Base-by-base conservation (phyloP, 2,797 vertebrate genomes). In the Bovichtus diacanthus region DNA sequence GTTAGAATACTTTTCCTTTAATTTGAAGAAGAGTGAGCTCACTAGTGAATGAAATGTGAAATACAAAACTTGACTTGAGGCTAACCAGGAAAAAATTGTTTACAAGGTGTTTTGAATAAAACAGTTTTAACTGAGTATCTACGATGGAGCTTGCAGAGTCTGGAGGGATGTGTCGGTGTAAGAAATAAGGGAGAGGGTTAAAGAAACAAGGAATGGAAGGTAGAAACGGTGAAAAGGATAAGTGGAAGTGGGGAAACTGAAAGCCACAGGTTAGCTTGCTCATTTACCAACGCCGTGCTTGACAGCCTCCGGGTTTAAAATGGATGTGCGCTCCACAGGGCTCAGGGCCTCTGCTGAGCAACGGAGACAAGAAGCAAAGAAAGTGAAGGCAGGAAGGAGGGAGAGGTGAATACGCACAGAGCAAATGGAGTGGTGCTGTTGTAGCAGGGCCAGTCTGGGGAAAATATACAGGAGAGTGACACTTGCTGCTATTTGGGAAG, bases 251-350 rank as follows among this genome's bases (percentile, higher is more conserved):
- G 69, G 64, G 68, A 82, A 68, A 68, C 39, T 65, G 77, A 86
- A 73, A 90, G 83, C 54, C 63, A 82, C 69, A 78, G 78, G 85
- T 77, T 76, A 61, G 68, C 50, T 60, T 50, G 84, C 81, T 92
- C 80, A 86, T 91, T 89, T 87, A 86, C 80, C 55, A 82, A 70
- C 80, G 74, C 78, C 29, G 65, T 29, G 62, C 74, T 56, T 78
- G 79, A 81, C 83, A 89, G 81, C 76, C 82, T 74, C 70, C 18
- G 49, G 67, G 75, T 75, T 82, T 31, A 64, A 79, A 89, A 77
- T 80, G 77, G 76, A 85, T 82, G 78, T 76, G 67, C 23, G 21
- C 86, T 80, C 76, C 58, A 50, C 83, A 55, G 76, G 77, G 60
- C 63, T 82, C 60, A 9, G 39, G 56, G 83, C 56, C 56, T 83